A percentile compares a stretch with the other conserved stretches of the same genome.
Evolutionary conservation across 2,113 vertebrate species (phyloP).

Genomic region (Mastomys coucha): DNA sequence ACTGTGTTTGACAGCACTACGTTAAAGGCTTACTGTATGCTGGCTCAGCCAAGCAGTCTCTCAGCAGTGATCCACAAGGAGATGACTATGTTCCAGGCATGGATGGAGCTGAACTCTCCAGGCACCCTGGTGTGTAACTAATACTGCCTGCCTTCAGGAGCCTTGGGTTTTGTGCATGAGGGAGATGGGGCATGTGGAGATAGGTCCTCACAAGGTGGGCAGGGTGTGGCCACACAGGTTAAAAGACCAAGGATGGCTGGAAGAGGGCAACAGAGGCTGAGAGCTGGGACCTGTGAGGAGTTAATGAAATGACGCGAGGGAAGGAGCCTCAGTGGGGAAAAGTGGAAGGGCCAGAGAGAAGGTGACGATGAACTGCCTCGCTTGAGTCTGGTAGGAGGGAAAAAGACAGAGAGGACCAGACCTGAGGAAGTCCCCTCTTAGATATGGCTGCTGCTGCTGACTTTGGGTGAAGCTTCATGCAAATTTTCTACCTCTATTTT

Average conservation of each 20-base stretch:
- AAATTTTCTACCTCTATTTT: background rate
- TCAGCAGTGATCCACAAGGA: background rate
- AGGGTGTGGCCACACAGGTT: background rate
- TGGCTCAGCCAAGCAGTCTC: background rate
- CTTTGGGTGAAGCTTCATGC: background rate
- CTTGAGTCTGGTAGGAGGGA: too few species aligned
- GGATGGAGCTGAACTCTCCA: background rate
- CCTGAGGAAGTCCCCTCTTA: background rate
- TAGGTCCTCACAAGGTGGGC: background rate
- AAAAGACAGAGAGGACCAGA: too few species aligned
- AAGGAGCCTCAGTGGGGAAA: fast-evolving
- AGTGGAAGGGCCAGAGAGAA: background rate
- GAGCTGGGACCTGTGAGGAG: background rate
- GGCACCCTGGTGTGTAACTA: background rate
- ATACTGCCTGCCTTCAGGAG: background rate
- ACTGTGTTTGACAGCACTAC: background rate
- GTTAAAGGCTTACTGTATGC: background rate
- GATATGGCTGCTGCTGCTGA: background rate
- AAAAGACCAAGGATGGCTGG: background rate
- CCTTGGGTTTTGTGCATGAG: background rate
- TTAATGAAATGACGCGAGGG: too few species aligned
- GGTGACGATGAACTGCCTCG: background rate
- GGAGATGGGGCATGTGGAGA: background rate
- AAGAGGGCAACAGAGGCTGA: background rate
- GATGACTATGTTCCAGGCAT: background rate